Evolutionary conservation across 1,140 invertebrate species (phyloP), one percentile per base, ranked within the genome.

Genomic region (Camponotus pennsylvanicus): DNA sequence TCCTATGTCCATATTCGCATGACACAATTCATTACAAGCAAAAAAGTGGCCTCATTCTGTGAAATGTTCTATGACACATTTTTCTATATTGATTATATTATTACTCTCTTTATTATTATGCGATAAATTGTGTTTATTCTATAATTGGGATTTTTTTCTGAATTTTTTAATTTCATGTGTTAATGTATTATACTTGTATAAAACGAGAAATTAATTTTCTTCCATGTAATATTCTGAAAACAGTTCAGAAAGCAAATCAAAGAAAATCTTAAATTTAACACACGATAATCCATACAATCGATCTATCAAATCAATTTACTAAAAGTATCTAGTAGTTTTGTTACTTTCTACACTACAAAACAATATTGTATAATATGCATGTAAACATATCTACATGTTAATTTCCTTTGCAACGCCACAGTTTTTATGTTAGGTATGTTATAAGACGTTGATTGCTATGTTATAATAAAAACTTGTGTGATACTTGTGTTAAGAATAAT

Each of bases 401-500:
- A 55, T 86, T 88, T 86, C 27, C 45, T 61, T 86, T 45, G 42
- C 57, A 76, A 57, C 63, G 59, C 45, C 70, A 71, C 64, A 83
- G 57, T 90, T 91, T 85, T 86, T 91, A 27, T 27, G 27, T 27
- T 27, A 27, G 27, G 75, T 78, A 52, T 52, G 18, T 52, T 52
- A 52, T 45, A 11, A 11, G 85, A 52, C 45, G 85, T 85, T 27
- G 32, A 27, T 64, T 77, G 86, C 69, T 64, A 75, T 63, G 66
- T 78, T 73, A 85, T 49, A 61, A 63, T 86, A 83, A 69, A 61
- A 61, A 89, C 32, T 87, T 90, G 86, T 92, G 90, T 92, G 91
- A 92, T 92, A 92, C 70, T 88, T 91, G 40, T 55, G 6, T 69
- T 80, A 80, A 90, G 90, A 83, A 83, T 83, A 73, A 79, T 73